Conservation (phyloP, 1,140 invertebrate genomes). For the Bombus pascuorum region DNA sequence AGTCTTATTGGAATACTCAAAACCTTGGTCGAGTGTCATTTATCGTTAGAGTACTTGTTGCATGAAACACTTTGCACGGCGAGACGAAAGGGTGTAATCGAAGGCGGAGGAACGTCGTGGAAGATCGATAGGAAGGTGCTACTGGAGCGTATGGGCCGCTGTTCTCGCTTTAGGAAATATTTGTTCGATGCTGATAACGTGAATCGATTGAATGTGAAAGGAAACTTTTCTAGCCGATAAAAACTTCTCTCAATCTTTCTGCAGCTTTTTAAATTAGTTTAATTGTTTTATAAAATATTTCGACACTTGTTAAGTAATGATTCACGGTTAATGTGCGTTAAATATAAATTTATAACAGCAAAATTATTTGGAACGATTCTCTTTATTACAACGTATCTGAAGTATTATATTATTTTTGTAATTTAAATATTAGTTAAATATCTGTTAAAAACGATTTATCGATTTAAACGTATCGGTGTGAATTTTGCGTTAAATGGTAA, state of each 20-base stretch:
- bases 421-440: no score
- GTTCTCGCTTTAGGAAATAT: neutral
- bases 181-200: neutral
- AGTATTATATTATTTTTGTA: neutral
- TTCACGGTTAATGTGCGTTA: neutral
- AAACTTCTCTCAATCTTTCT: neutral
- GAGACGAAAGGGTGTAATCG: constrained; percentile 12
- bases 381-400: neutral
- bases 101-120: neutral
- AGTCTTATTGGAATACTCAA: constrained; percentile 13
- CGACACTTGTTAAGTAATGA: no score
- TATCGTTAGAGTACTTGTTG: constrained; percentile 48
- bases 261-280: no score
- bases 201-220: neutral
- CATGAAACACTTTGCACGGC: constrained; percentile 36
- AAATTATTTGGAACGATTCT: no score
- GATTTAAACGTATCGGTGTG: no score
- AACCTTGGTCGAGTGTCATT: constrained; percentile 26
- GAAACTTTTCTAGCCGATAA: neutral
- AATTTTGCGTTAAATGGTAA: no score
- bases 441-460: no score
- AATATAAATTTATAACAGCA: neutral
- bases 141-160: neutral
- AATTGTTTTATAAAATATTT: no score
- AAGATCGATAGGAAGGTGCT: constrained; percentile 30